Evolutionary conservation across 37 sponge, comb jelly and placozoan species (phyloP), one percentile per base, ranked within the genome.

Genomic region (Ianthella basta): DNA sequence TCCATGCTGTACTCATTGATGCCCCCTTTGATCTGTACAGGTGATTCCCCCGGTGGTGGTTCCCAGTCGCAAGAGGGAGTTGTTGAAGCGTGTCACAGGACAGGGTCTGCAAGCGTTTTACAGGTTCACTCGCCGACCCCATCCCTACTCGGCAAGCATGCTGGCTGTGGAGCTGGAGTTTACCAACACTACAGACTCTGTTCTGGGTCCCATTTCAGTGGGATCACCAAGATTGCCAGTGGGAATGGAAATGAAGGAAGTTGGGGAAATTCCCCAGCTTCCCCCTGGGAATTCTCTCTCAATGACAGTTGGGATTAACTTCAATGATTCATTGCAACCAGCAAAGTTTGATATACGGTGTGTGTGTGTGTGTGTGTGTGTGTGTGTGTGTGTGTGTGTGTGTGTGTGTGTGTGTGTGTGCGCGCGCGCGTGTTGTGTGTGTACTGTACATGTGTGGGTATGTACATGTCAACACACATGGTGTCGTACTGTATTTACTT

Each of bases 271-370:
- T 15, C 37, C 63, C 6, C 73, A 86, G 75, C 35, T 97, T 8
- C 59, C 79, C 23, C 80, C 89, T 56, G 95, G 96, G 14, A 83
- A 73, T 33, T 72, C 87, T 24, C 56, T 77, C 0, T 82, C 92
- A 15, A 77, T 87, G 21, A 86, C 86, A 27, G 65, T 98, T 3
- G 95, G 95, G 2, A 91, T 98, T 23, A 86, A 98, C 81, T 98
- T 98, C 79, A 96, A 96, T 59, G 99, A 98, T 83, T 94, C 99
- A 21, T 86, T 92, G 4, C 97, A 96, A 37, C 95, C 97, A 40
- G 99, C 99, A 15, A 96, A 94, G 69, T 98, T 98, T 88, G 89
- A 91, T 56, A 83, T 96, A 0, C 85, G 94, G 92, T 93, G 53
- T 85, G 92, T 61, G 14, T 12, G 72, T 2, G 37, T 70, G 72